Percentiles rank a stretch among this genome's conserved stretches.
phyloP scores from a whole-genome alignment of 2,113 vertebrate genomes.

The Crotalus horridus region DNA sequence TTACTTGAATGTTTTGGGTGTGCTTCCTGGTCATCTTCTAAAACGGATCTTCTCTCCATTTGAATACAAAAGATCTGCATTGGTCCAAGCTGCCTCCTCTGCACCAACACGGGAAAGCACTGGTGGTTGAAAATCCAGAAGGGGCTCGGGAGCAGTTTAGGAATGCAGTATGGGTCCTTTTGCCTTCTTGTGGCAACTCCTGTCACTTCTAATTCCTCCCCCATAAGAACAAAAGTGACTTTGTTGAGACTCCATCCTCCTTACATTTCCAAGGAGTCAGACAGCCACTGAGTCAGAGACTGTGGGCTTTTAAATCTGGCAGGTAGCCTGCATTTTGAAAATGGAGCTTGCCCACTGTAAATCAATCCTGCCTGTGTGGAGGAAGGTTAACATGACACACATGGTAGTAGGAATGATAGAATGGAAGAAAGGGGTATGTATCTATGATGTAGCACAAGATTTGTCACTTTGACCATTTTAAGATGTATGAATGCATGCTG shows the following conservation, averaged over 20 bases:
- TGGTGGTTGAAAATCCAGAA: not conserved
- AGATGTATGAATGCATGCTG: not conserved
- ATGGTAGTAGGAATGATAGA: not conserved
- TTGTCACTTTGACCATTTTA: not conserved
- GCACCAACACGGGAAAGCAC: not conserved
- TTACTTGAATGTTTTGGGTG: not conserved
- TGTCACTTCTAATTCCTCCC: constrained; percentile 3
- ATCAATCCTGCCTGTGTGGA: not conserved
- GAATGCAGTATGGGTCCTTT: not conserved
- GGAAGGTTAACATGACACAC: not conserved
- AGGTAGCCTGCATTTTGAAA: constrained; percentile 2
- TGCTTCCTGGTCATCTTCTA: not conserved
- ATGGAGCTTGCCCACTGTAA: not conserved
- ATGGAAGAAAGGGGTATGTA: not conserved
- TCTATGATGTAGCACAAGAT: not conserved
- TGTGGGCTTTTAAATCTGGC: not conserved
- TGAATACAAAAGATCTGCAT: not conserved
- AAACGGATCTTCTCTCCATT: not conserved
- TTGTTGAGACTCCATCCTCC: constrained; percentile 7
- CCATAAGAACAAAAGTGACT: constrained; percentile 3
- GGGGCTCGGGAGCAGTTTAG: not conserved
- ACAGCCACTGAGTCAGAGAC: not conserved
- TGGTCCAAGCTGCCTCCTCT: not conserved
- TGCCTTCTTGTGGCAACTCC: not conserved
- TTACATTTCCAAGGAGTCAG: constrained; percentile 5